Evolutionary conservation across 92 coral and sea anemone genomes (phyloP).

Genomic region (Ricordea florida): DNA sequence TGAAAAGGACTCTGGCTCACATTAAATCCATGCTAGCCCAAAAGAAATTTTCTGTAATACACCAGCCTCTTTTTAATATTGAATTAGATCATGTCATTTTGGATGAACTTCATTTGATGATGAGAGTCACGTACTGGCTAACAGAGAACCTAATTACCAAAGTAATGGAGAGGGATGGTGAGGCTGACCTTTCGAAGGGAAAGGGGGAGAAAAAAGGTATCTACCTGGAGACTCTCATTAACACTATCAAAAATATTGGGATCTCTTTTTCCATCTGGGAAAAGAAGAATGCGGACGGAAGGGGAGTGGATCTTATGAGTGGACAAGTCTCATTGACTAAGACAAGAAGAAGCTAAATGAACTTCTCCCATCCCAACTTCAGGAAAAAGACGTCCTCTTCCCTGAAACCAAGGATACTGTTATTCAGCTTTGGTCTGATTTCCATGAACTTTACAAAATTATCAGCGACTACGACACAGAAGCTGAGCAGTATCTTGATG

Average conservation of each 20-base stretch:
- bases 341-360: neutral
- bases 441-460: neutral
- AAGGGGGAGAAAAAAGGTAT: neutral
- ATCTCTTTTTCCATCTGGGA: slow-evolving; percentile 28
- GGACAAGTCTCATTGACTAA: neutral
- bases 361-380: neutral
- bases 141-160: slow-evolving; percentile 24
- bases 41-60: too few relatives aligned
- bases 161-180: slow-evolving; percentile 36
- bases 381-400: neutral
- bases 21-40: neutral
- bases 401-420: slow-evolving; percentile 5
- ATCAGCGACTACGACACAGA: neutral
- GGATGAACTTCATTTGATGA: too few relatives aligned
- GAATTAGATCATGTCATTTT: too few relatives aligned
- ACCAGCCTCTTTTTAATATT: too few relatives aligned
- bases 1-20: too few relatives aligned
- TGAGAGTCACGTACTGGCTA: too few relatives aligned
- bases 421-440: slow-evolving; percentile 1
- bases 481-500: neutral
- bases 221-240: neutral
- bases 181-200: neutral
- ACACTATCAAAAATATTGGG: slow-evolving; percentile 2
- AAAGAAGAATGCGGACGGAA: slow-evolving; percentile 10
- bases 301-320: neutral